Percentiles rank a stretch among this genome's conserved stretches.
Conservation (phyloP, 2,113 vertebrate species). For the Burhinus oedicnemus region DNA sequence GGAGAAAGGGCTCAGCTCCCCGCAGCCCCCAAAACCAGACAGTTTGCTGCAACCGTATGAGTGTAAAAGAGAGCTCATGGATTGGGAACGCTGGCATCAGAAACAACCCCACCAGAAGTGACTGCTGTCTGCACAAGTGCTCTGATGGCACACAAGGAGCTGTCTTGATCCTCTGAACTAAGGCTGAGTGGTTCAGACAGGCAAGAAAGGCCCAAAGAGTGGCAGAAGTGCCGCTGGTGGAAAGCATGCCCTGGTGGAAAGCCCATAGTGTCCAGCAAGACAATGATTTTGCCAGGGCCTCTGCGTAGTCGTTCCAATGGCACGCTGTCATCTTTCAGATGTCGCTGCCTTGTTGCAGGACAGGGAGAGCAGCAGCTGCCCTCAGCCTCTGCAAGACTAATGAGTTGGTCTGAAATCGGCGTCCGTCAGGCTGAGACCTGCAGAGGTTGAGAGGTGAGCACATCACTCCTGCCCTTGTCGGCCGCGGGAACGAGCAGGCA, state of each 20-base stretch:
- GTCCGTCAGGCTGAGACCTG: background rate
- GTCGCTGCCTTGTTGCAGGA: background rate
- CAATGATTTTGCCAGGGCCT: background rate
- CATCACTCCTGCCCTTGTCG: background rate
- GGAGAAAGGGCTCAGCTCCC: background rate
- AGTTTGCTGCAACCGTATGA: background rate
- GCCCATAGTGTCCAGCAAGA: no score
- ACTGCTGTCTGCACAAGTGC: no score
- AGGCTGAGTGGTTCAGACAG: background rate
- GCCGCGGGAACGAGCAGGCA: accelerated
- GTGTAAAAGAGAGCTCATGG: background rate
- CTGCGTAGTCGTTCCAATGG: background rate
- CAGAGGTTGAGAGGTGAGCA: no score
- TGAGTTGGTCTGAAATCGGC: accelerated
- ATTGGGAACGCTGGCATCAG: background rate
- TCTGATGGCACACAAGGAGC: background rate
- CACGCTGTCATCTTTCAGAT: background rate
- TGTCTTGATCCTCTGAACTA: background rate
- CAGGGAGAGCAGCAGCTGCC: background rate
- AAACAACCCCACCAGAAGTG: background rate
- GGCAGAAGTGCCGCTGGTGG: background rate
- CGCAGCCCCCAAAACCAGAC: background rate
- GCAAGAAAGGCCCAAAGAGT: background rate
- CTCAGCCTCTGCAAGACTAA: background rate
- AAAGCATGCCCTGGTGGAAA: background rate